Base-by-base conservation (phyloP, 1,140 invertebrate species). In the Bombyx mori region DNA sequence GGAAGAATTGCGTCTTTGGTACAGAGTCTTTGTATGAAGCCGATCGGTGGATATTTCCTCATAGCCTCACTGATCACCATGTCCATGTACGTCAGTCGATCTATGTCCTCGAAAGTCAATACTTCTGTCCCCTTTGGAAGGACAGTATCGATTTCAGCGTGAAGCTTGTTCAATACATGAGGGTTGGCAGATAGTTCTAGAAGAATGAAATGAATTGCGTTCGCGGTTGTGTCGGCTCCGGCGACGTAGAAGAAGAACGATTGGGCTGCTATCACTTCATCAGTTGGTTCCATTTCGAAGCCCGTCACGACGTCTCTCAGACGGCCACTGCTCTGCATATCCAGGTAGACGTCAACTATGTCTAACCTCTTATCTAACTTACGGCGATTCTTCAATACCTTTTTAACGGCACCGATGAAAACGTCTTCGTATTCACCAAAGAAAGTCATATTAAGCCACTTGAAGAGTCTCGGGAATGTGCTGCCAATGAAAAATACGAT, bases 171-270 rank as follows among this genome's bases (percentile, higher is more conserved):
- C 60, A 89, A 75, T 35, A 89, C 68, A 7, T 88, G 63, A 10
- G 65, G 75, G 70, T 90, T 75, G 6, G 70, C 66, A 0, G 83
- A 67, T 35, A 88, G 56, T 71, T 86, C 84, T 26, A 79, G 56
- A 42, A 88, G 54, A 10, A 73, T 70, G 48, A 80, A 88, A 56
- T 75, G 68, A 61, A 85, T 75, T 1, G 76, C 65, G 45, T 65
- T 79, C 1, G 88, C 75, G 6, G 80, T 64, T 4, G 88, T 90
- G 42, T 91, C 90, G 56, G 88, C 88, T 0, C 91, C 91, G 54
- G 89, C 90, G 35, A 89, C 46, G 54, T 91, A 88, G 62, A 91
- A 91, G 50, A 90, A 61, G 44, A 90, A 73, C 8, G 86, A 80
- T 68, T 91, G 88, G 6, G 84, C 88, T 6, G 88, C 76, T 9